A percentile compares a stretch with the other conserved stretches of the same genome.
phyloP scores from a whole-genome alignment of 2,797 vertebrate genomes.

The Urophycis tenuis region DNA sequence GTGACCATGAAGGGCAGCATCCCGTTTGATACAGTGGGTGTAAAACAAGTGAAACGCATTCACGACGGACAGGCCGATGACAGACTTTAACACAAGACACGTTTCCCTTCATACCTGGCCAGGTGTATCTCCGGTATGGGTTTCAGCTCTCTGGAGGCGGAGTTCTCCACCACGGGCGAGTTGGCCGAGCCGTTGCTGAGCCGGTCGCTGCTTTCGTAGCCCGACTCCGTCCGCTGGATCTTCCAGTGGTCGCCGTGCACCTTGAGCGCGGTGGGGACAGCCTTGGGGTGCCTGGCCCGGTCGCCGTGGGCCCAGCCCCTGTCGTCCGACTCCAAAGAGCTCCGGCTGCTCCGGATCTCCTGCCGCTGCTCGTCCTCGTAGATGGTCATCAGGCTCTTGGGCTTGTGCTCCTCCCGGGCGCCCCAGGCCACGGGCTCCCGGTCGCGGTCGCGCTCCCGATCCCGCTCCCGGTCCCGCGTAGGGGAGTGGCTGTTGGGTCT shows the following conservation, averaged over 20 bases:
- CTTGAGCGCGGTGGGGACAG: slow-evolving; percentile 59
- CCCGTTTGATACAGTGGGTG: neutral
- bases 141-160: slow-evolving; percentile 59
- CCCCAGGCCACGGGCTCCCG: slow-evolving; percentile 51
- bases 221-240: slow-evolving; percentile 88
- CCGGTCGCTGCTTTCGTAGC: slow-evolving; percentile 90
- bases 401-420: slow-evolving; percentile 73
- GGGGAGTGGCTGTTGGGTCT: slow-evolving; percentile 58
- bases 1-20: neutral
- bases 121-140: slow-evolving; percentile 65
- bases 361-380: slow-evolving; percentile 89
- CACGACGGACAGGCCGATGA: neutral
- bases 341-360: slow-evolving; percentile 76
- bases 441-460: slow-evolving; percentile 41
- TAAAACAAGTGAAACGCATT: too few species aligned
- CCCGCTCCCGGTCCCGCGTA: slow-evolving; percentile 27
- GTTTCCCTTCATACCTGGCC: slow-evolving; percentile 70
- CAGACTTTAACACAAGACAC: neutral
- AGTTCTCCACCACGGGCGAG: slow-evolving; percentile 77
- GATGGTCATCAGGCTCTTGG: slow-evolving; percentile 89
- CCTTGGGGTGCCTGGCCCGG: slow-evolving; percentile 64
- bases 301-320: slow-evolving; percentile 67
- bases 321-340: slow-evolving; percentile 78
- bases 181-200: slow-evolving; percentile 87
- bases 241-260: slow-evolving; percentile 80